Evolutionary conservation across 1,140 invertebrate genomes (phyloP), one percentile per base, ranked within the genome.

Genomic region (Matsumurasca onukii): DNA sequence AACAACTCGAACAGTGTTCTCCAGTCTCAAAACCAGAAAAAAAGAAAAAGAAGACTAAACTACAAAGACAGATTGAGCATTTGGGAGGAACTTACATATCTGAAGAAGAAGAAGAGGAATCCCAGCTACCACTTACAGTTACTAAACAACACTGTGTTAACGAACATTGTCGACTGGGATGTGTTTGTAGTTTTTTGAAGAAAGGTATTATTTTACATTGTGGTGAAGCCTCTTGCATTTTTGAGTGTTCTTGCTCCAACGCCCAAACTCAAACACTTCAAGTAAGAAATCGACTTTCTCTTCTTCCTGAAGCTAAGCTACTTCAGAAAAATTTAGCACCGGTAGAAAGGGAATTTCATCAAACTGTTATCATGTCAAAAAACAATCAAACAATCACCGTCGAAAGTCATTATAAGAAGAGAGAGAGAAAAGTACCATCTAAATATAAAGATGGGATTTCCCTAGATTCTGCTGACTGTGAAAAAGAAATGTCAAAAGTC

Each of bases 321-420:
- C 25, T 22, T 27, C 55, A 59, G 12, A 13, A 29, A 22, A 25
- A 29, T 27, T 24, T 59, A 5, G 55, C 55, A 22, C 55, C 55
- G 25, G 55, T 59, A 27, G 55, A 59, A 29, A 59, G 55, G n/a
- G 55, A 59, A 59, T 59, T 27, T 29, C 55, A 59, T 59, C 55
- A 59, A 29, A 59, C 55, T 22, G 55, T 59, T 29, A 59, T 59
- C 3, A 59, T 59, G 55, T 59, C 55, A 59, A 59, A 29, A n/a
- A 27, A 59, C n/a, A 59, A 59, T 5, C 5, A 39, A 59, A 59
- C 3, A 29, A 59, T 59, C 5, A 59, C 55, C 12, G 30, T 59
- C n/a, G 55, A 59, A 59, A 59, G 24, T 5, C 25, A 59, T 13
- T 27, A 29, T 24, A 27, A 25, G 2, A 59, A 59, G n/a, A 25